These are phyloP conservation scores for Chromis chromis DNA, from an alignment of 2,797 vertebrate genomes.

Conservation along the genomic window DNA sequence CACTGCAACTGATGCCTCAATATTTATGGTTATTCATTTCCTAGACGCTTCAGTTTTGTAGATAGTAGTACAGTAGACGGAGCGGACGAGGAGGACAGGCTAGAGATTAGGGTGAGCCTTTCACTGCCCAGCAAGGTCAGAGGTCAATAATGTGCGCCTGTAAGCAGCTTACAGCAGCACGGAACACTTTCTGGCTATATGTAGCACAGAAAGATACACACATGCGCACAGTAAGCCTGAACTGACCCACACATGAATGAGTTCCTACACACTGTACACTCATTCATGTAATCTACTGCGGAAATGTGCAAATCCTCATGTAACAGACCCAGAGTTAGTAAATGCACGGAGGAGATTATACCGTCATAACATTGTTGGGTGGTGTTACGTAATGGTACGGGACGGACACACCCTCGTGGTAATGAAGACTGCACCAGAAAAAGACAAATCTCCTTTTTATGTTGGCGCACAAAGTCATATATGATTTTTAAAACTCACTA, in stretches of 20 bases:
- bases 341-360: conserved; percentile 59
- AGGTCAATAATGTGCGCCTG: conserved; percentile 64
- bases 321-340: conserved; percentile 49
- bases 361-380: conserved; percentile 41
- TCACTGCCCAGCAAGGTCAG: conserved; percentile 70
- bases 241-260: conserved; percentile 66
- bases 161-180: conserved; percentile 75
- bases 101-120: conserved; percentile 66
- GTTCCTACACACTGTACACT: conserved; percentile 35
- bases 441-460: conserved; percentile 14
- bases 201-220: conserved; percentile 32
- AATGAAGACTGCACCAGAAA: conserved; percentile 13
- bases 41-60: conserved; percentile 15
- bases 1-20: conserved; percentile 1
- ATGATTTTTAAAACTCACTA: conserved; percentile 51
- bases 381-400: conserved; percentile 51
- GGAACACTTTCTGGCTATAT: conserved; percentile 44
- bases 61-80: conserved; percentile 22
- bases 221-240: conserved; percentile 40
- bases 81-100: conserved; percentile 8
- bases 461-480: conserved; percentile 43
- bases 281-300: conserved; percentile 74
- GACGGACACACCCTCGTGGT: neutral
- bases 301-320: conserved; percentile 69
- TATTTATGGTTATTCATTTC: conserved; percentile 38